Conservation (phyloP, 2,888 invertebrate genomes). For the Amphipyra berbera region DNA sequence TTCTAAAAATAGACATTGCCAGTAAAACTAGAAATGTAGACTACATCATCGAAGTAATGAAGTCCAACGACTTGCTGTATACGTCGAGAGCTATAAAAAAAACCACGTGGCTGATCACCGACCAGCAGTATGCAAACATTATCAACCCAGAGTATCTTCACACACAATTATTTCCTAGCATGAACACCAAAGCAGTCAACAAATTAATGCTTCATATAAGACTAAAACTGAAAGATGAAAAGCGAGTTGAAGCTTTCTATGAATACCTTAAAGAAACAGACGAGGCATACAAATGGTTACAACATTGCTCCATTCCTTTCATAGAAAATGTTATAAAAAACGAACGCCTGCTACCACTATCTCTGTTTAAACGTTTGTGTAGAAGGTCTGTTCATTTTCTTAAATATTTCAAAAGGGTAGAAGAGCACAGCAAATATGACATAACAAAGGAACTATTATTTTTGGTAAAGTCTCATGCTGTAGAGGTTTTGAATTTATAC, state of each 20-base stretch:
- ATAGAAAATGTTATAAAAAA: conserved; percentile 67
- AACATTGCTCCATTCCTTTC: conserved; percentile 73
- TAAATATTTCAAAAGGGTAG: conserved; percentile 47
- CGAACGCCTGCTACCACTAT: conserved; percentile 45
- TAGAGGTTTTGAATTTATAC: conserved; percentile 67
- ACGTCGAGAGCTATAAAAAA: conserved; percentile 76
- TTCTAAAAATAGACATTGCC: conserved; percentile 77
- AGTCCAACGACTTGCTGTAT: conserved; percentile 76
- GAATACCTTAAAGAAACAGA: conserved; percentile 65
- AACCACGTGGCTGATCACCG: conserved; percentile 75
- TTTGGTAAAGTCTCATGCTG: conserved; percentile 60
- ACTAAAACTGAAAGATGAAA: conserved; percentile 72
- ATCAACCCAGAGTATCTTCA: conserved; percentile 77
- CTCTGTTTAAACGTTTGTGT: conserved; percentile 67
- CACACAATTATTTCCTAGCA: conserved; percentile 69
- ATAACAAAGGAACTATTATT: conserved; percentile 41
- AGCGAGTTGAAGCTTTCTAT: conserved; percentile 76
- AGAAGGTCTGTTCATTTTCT: conserved; percentile 69
- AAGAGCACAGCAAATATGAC: background rate
- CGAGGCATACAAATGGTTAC: conserved; percentile 74
- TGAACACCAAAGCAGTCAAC: conserved; percentile 73
- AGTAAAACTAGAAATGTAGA: conserved; percentile 68
- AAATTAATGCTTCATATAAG: conserved; percentile 75
- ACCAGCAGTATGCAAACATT: conserved; percentile 72
- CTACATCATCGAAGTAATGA: conserved; percentile 72